Conservation (phyloP, 2,797 vertebrate species). For the Pampus argenteus region DNA sequence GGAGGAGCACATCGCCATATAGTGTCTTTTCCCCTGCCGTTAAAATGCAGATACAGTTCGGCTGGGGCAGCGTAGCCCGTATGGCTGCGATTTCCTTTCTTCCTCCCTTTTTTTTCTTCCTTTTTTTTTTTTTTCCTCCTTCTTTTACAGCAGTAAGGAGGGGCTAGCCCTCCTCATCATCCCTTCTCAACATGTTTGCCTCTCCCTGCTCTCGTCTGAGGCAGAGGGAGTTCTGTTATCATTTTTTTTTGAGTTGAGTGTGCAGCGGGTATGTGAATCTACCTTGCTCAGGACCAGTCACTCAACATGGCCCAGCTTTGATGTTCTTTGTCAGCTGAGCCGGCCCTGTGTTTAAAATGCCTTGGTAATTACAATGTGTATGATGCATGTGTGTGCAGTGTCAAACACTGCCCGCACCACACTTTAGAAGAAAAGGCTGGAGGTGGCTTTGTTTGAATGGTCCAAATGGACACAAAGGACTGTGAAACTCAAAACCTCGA, state of each 20-base stretch:
- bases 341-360: slow-evolving; percentile 84
- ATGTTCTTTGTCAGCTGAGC: slow-evolving; percentile 82
- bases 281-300: slow-evolving; percentile 61
- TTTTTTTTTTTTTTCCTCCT: slow-evolving; percentile 57
- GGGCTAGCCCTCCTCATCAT: slow-evolving; percentile 60
- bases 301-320: slow-evolving; percentile 77
- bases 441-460: slow-evolving; percentile 48
- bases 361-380: slow-evolving; percentile 79
- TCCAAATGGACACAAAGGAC: slow-evolving; percentile 31
- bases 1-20: slow-evolving; percentile 61
- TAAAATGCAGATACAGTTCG: slow-evolving; percentile 62
- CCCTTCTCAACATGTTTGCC: slow-evolving; percentile 58
- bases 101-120: slow-evolving; percentile 62
- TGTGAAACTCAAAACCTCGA: slow-evolving; percentile 7
- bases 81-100: slow-evolving; percentile 75
- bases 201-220: slow-evolving; percentile 68
- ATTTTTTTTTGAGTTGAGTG: slow-evolving; percentile 52
- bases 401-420: slow-evolving; percentile 55
- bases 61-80: slow-evolving; percentile 66
- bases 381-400: slow-evolving; percentile 66
- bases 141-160: slow-evolving; percentile 79
- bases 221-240: slow-evolving; percentile 68
- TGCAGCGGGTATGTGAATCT: slow-evolving; percentile 67
- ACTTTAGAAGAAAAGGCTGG: slow-evolving; percentile 49
- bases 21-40: slow-evolving; percentile 56